Conservation (phyloP, 2,797 vertebrate genomes). For the Sparus aurata region DNA sequence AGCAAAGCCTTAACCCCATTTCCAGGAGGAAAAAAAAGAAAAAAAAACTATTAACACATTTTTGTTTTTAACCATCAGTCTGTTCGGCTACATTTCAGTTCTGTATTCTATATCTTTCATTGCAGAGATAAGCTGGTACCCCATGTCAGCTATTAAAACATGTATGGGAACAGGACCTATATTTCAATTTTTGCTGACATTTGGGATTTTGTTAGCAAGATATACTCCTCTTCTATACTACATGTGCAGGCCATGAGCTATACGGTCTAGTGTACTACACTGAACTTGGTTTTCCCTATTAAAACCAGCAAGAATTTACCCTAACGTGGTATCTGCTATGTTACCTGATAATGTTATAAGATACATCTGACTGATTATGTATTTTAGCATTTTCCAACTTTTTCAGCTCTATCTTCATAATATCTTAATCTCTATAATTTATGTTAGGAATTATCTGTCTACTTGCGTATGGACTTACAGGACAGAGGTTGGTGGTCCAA, state of each 20-base stretch:
- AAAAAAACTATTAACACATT: background rate
- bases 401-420: background rate
- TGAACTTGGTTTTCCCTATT: background rate
- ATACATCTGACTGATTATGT: background rate
- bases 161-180: background rate
- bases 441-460: background rate
- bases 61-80: no score
- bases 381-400: no score
- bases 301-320: background rate
- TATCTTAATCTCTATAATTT: no score
- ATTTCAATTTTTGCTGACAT: background rate
- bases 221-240: background rate
- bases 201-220: background rate
- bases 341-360: background rate
- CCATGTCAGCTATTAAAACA: background rate
- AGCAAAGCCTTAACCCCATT: background rate
- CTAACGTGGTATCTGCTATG: background rate
- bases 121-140: no score
- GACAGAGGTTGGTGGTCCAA: conserved; percentile 24
- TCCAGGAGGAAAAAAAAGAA: no score
- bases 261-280: background rate
- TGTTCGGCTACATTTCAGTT: no score
- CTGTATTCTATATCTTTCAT: conserved; percentile 36
- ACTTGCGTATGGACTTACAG: conserved; percentile 53
- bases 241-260: background rate